Evolutionary conservation across 2,888 invertebrate genomes (phyloP), one percentile per base, ranked within the genome.

Genomic region (Agelastica alni): DNA sequence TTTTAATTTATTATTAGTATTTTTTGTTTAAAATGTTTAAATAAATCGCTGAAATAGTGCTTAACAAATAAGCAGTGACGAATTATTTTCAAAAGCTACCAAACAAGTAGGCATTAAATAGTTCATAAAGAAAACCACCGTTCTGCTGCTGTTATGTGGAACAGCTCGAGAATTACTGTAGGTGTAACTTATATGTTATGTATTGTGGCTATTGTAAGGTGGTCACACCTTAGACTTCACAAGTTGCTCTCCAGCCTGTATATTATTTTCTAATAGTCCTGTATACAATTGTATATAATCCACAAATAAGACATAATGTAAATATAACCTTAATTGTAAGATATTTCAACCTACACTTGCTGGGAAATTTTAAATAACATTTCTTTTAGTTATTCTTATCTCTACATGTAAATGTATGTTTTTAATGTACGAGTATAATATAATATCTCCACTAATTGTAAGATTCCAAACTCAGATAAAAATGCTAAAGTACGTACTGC

Each of bases 141-240:
- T 54, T 56, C 51, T 60, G 60, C 57, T 63, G 59, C 58, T 58
- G 64, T 60, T 63, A 66, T 63, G 63, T 66, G 58, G 62, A 66
- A 63, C 67, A 67, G 59, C 45, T 59, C 43, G 61, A 64, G 65
- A 67, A 65, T 68, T 58, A 65, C 62, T 62, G 70, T 70, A 69
- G 70, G 70, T 69, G 70, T 69, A 68, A 67, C 67, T 63, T 65
- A 68, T 69, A 69, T 62, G 67, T 68, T 65, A 68, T 67, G 66
- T 64, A 61, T 60, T 53, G 62, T 59, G 63, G 63, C 60, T 63
- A 68, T 66, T 66, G 65, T 65, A 58, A 62, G 56, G 51, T 58
- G 59, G 68, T 67, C 68, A 65, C 68, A 65, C 68, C 67, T 20
- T 39, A 39, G 31, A 48, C 31, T 48, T 67, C 57, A 63, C 62